These are phyloP conservation scores for Oryzias dopingdopingensis DNA, from an alignment of 2,797 vertebrate genomes.

Conservation along the genomic window DNA sequence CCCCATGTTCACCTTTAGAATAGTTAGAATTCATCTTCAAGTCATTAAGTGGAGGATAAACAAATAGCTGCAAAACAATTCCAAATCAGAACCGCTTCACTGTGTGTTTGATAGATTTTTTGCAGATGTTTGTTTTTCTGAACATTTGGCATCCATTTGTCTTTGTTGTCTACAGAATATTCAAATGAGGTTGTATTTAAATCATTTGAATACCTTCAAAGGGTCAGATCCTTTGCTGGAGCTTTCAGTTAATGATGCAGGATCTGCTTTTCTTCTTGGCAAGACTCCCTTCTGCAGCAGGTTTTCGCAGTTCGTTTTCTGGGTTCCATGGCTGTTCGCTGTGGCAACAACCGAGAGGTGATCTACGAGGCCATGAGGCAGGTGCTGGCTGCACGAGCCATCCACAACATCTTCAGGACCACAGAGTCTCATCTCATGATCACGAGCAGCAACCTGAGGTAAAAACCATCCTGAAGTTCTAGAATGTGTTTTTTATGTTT, in stretches of 20 bases:
- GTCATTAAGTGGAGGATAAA: neutral
- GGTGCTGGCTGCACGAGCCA: slow-evolving; percentile 93
- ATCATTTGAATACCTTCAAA: neutral
- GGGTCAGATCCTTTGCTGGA: neutral
- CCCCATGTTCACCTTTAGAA: neutral
- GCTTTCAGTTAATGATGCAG: neutral
- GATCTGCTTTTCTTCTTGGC: neutral
- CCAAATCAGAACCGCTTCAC: neutral
- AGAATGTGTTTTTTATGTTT: neutral
- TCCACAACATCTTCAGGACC: slow-evolving; percentile 98
- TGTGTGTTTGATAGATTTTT: neutral
- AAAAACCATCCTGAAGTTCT: neutral
- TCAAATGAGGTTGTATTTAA: too few species aligned
- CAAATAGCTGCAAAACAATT: neutral
- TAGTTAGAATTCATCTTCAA: neutral
- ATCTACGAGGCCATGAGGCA: slow-evolving; percentile 98
- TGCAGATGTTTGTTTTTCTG: neutral
- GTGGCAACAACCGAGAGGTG: slow-evolving; percentile 84
- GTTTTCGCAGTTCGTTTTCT: slow-evolving; percentile 93
- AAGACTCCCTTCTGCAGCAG: slow-evolving; percentile 91
- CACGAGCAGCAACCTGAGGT: slow-evolving; percentile 90
- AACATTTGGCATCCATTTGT: neutral
- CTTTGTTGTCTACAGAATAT: too few species aligned
- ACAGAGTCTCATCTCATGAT: slow-evolving; percentile 95
- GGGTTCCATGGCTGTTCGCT: slow-evolving; percentile 93